phyloP scores from a whole-genome alignment of 2,113 vertebrate species.

The Muscicapa adusta region DNA sequence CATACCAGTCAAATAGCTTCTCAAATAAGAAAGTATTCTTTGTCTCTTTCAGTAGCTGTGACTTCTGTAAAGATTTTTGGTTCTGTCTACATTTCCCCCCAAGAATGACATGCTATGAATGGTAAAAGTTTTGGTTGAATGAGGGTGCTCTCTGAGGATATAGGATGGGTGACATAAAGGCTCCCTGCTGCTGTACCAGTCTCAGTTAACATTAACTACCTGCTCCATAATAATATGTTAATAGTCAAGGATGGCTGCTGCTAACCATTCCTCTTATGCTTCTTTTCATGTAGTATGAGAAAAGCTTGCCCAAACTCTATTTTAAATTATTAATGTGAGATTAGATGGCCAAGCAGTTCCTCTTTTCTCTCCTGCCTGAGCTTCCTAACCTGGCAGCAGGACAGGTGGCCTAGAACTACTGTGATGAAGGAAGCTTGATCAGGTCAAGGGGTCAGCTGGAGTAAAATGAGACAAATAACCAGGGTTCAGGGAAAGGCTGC shows the following conservation, averaged over 20 bases:
- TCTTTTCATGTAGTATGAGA: not conserved
- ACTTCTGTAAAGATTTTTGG: not conserved
- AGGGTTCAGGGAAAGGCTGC: not conserved
- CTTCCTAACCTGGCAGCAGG: not conserved
- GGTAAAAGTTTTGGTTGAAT: not conserved
- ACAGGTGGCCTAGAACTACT: not conserved
- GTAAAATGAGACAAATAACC: not conserved
- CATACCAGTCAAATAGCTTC: not conserved
- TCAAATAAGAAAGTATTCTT: not conserved
- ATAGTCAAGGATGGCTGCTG: not conserved
- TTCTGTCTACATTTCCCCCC: not conserved
- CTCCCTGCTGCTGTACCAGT: not conserved
- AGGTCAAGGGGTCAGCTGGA: not conserved
- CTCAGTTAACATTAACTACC: not conserved
- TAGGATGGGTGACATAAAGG: not conserved
- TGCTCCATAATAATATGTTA: not conserved
- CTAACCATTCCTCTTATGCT: not conserved
- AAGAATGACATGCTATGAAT: not conserved
- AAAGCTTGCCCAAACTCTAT: not conserved
- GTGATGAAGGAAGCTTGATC: not conserved
- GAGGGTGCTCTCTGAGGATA: not conserved
- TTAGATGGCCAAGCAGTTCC: not conserved
- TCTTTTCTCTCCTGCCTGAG: not conserved
- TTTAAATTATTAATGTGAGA: not conserved
- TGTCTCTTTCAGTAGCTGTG: not conserved